Percentiles rank a stretch among this genome's conserved stretches.
These are phyloP conservation scores for Amphilophus citrinellus DNA, from an alignment of 2,113 vertebrate genomes.

Conservation along the genomic window DNA sequence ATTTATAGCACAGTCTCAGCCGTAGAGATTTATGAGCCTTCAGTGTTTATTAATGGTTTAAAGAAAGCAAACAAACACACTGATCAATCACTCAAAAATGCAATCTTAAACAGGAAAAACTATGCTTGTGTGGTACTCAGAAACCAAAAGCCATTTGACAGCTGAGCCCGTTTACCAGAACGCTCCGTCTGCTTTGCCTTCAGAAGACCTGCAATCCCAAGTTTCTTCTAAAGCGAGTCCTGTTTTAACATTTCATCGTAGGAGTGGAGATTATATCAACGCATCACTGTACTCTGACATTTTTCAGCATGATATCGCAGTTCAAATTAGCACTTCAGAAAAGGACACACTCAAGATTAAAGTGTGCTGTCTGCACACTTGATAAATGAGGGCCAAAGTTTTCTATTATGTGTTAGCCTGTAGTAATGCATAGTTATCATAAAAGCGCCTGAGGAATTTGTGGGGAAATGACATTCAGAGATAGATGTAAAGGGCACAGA, in stretches of 20 bases:
- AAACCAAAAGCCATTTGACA: constrained; percentile 15
- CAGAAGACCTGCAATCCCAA: neutral
- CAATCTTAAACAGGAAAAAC: constrained; percentile 6
- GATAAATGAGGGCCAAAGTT: constrained; percentile 26
- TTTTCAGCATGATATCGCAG: neutral
- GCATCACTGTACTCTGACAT: neutral
- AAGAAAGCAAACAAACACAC: constrained; percentile 45
- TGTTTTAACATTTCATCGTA: neutral
- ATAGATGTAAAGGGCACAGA: constrained; percentile 28
- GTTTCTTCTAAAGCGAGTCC: neutral
- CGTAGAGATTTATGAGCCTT: constrained; percentile 35
- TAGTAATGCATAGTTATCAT: constrained; percentile 6
- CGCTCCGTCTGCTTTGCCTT: neutral
- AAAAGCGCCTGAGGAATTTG: constrained; percentile 6
- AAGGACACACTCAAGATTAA: constrained; percentile 5
- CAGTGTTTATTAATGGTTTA: constrained; percentile 47
- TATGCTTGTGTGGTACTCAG: constrained; percentile 9
- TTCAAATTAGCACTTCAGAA: neutral
- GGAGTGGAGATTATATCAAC: neutral
- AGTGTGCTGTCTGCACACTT: neutral
- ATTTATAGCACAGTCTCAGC: constrained; percentile 23
- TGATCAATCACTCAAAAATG: constrained; percentile 46
- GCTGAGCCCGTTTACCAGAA: neutral
- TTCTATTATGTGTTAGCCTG: constrained; percentile 10
- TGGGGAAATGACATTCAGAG: constrained; percentile 28